Conservation (phyloP, 2,113 vertebrate species). For the Dryoscopus gambensis region DNA sequence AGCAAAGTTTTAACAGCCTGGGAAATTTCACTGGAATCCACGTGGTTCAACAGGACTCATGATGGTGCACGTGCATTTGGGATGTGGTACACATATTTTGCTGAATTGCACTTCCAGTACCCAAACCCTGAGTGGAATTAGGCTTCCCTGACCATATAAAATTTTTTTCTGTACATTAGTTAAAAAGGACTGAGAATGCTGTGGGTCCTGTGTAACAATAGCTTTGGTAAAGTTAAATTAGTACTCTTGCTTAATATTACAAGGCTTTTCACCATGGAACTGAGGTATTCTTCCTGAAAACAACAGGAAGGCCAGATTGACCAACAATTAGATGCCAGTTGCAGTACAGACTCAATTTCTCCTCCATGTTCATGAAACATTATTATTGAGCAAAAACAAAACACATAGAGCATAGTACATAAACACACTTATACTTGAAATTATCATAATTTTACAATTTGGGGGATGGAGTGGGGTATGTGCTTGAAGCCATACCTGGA, state of each 20-base stretch:
- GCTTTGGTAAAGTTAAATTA: neutral
- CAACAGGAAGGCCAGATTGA: neutral
- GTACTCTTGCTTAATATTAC: neutral
- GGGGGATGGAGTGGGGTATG: too few relatives aligned
- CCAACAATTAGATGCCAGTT: neutral
- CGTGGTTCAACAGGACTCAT: rapidly evolving
- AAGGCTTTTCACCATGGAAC: neutral
- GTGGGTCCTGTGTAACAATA: neutral
- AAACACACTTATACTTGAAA: neutral
- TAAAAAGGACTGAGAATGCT: neutral
- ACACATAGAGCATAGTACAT: neutral
- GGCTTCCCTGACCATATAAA: neutral
- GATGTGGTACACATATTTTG: neutral
- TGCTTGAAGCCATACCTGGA: neutral
- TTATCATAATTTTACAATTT: neutral
- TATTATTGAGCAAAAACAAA: neutral
- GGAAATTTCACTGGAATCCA: neutral
- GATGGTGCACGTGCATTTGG: neutral
- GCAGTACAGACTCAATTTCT: neutral
- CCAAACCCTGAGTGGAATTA: neutral
- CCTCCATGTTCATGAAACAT: neutral
- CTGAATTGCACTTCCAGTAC: neutral
- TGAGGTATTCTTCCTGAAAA: neutral
- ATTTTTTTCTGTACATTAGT: neutral
- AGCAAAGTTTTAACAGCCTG: neutral